Evolutionary conservation across 2,888 invertebrate genomes (phyloP), one percentile per base, ranked within the genome.

Genomic region (Agonopterix heracliana): DNA sequence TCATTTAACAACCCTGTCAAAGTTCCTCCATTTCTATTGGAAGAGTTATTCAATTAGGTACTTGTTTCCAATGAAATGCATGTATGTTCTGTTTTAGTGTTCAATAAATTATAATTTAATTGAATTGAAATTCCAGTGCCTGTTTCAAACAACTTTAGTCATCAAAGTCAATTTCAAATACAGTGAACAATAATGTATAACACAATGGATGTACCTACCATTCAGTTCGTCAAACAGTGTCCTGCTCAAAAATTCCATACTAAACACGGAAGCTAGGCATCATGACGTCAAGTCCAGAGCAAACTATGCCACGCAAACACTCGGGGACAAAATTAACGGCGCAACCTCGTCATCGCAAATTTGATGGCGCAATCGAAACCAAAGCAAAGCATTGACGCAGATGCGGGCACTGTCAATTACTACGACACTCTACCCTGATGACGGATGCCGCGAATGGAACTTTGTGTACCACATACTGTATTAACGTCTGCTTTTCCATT

Each of bases 401-500:
- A 55, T 53, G 50, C 49, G 53, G 49, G 53, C 26, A 26, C 53
- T 54, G 56, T 56, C 56, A 56, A 56, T 56, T 56, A 56, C 46
- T 48, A 36, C 34, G 47, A 47, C 53, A 49, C 48, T 54, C 55
- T n/a, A n/a, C 35, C 10, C 43, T 43, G 45, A 50, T 48, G 50
- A 49, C 45, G 48, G n/a, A 41, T 26, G 48, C 40, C 34, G 46
- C 42, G 26, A 26, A 26, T 26, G 26, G 26, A 26, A 26, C 26
- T 26, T 41, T n/a, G 10, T 38, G 38, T 38, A 40, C 42, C 45
- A 47, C 34, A 42, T 12, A 42, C 11, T 13, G 12, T 42, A 38
- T 38, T 38, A n/a, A 11, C 38, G 38, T 38, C 38, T n/a, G 38
- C 38, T 38, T 10, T 38, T 38, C 38, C 4, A 38, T 7, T 38